phyloP scores from a whole-genome alignment of 2,113 vertebrate species.

The Carassius carassius region DNA sequence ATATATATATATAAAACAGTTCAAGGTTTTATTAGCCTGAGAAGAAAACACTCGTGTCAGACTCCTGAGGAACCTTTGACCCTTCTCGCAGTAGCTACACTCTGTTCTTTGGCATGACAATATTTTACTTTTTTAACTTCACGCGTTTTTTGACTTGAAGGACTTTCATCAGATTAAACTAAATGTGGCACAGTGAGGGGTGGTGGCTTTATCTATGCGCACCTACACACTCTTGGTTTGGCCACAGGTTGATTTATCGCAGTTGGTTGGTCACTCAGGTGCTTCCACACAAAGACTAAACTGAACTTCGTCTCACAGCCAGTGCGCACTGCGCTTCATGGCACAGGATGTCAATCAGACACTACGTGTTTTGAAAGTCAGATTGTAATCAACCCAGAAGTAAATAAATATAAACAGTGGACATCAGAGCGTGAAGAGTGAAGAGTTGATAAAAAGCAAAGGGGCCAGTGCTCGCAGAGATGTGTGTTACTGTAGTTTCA shows the following conservation, averaged over 20 bases:
- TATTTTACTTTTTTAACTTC: not conserved
- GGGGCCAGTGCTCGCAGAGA: not conserved
- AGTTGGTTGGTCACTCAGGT: not conserved
- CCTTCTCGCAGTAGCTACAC: not conserved
- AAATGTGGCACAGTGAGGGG: not conserved
- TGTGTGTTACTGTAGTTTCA: not conserved
- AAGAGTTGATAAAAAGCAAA: not conserved
- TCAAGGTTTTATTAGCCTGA: not conserved
- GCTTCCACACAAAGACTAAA: not conserved
- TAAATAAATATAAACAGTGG: not conserved
- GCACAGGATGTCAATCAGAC: not conserved
- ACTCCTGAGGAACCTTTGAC: conserved; percentile 30
- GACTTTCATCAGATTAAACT: not conserved
- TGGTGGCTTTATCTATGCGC: not conserved
- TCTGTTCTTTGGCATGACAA: not conserved
- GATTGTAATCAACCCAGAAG: not conserved
- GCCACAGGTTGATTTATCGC: not conserved
- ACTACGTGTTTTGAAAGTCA: not conserved
- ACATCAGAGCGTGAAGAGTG: too few relatives aligned
- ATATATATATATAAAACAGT: too few relatives aligned
- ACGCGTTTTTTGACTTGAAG: not conserved
- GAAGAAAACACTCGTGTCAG: conserved; percentile 13
- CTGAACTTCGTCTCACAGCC: not conserved
- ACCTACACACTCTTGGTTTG: not conserved
- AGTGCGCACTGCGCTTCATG: conserved; percentile 22